These are phyloP conservation scores for Acholoe squamosa DNA, from an alignment of 2,888 invertebrate species.

Conservation along the genomic window DNA sequence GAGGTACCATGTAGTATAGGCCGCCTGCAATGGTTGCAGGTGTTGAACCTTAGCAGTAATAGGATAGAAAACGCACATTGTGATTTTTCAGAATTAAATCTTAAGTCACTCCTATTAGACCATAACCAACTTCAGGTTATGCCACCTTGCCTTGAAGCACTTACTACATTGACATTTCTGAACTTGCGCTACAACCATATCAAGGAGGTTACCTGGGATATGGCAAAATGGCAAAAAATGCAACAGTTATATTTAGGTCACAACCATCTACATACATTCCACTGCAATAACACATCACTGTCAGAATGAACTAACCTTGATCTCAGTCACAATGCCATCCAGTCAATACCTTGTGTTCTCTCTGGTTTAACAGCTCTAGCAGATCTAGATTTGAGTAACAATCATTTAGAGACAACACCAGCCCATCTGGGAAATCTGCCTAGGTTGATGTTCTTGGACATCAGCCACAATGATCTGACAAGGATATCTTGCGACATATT, in stretches of 20 bases:
- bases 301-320: not conserved
- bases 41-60: no score
- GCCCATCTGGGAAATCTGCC: not conserved
- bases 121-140: no score
- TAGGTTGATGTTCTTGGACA: not conserved
- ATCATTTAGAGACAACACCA: not conserved
- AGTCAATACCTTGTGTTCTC: not conserved
- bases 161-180: not conserved
- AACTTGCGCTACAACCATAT: not conserved
- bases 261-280: no score
- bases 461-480: not conserved
- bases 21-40: no score
- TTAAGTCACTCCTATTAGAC: no score
- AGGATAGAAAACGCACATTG: no score
- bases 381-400: not conserved
- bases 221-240: not conserved
- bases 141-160: not conserved
- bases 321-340: not conserved
- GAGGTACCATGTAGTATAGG: not conserved
- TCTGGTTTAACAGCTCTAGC: not conserved
- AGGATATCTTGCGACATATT: no score
- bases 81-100: no score
- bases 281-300: not conserved
- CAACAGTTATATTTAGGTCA: no score
- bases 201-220: not conserved